Conservation (phyloP, 2,113 vertebrate species). For the Corapipo altera region DNA sequence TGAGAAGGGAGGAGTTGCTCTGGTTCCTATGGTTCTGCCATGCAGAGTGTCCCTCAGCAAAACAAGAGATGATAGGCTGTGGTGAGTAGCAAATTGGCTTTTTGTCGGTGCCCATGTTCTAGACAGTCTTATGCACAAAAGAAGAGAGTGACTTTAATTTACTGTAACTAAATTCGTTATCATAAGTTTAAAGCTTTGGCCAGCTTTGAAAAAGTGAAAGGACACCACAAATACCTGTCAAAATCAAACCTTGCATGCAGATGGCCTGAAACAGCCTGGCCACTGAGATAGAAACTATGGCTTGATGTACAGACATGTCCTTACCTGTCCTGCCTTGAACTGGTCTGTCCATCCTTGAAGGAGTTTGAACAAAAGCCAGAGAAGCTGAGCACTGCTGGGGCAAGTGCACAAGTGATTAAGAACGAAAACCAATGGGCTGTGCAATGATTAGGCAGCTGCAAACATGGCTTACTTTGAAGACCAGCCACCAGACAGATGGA, state of each 20-base stretch:
- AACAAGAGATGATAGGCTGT: conserved; percentile 34
- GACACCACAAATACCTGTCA: neutral
- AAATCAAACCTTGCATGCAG: neutral
- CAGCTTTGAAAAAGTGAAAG: neutral
- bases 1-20: conserved; percentile 13
- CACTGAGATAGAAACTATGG: accelerated
- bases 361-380: neutral
- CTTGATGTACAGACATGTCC: neutral
- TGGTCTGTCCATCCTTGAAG: neutral
- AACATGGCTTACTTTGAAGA: neutral
- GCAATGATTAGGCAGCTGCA: neutral
- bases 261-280: neutral
- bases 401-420: neutral
- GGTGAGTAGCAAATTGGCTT: conserved; percentile 59
- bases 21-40: neutral
- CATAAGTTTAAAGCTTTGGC: neutral
- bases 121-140: neutral
- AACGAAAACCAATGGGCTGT: neutral
- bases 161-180: neutral
- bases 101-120: neutral
- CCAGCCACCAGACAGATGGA: neutral
- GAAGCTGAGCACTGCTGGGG: neutral
- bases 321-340: neutral
- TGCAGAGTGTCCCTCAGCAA: conserved; percentile 15
- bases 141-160: neutral